These are phyloP conservation scores for Hypsibius dujardini DNA, from an alignment of 1,140 invertebrate genomes.

Conservation along the genomic window DNA sequence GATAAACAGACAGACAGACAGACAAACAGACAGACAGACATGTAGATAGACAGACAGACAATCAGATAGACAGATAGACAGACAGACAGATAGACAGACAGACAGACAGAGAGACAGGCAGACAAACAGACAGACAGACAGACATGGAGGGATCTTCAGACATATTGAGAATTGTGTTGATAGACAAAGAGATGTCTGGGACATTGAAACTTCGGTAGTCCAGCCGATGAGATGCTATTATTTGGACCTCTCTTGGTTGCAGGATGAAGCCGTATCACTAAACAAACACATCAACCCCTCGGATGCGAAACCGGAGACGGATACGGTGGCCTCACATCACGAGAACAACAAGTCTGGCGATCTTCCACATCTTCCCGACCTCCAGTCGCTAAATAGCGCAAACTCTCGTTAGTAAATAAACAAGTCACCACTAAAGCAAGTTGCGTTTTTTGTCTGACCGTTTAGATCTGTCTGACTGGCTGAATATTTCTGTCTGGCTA, in stretches of 20 bases:
- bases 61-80: too few relatives aligned
- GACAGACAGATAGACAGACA: too few relatives aligned
- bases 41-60: too few relatives aligned
- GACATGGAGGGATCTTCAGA: too few relatives aligned
- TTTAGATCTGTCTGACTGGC: not conserved
- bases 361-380: not conserved
- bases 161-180: too few relatives aligned
- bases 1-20: too few relatives aligned
- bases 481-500: not conserved
- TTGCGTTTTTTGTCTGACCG: not conserved
- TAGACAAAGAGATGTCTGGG: too few relatives aligned
- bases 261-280: not conserved
- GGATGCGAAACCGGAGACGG: not conserved
- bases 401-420: constrained; percentile 2
- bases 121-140: too few relatives aligned
- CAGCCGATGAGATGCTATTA: not conserved
- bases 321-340: not conserved
- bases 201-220: not conserved
- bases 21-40: too few relatives aligned
- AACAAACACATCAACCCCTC: not conserved
- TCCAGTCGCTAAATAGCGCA: not conserved
- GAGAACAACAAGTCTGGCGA: not conserved
- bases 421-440: too few relatives aligned
- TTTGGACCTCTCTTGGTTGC: not conserved
- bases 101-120: too few relatives aligned